phyloP scores from a whole-genome alignment of 2,797 vertebrate species.

The Muscicapa striata region DNA sequence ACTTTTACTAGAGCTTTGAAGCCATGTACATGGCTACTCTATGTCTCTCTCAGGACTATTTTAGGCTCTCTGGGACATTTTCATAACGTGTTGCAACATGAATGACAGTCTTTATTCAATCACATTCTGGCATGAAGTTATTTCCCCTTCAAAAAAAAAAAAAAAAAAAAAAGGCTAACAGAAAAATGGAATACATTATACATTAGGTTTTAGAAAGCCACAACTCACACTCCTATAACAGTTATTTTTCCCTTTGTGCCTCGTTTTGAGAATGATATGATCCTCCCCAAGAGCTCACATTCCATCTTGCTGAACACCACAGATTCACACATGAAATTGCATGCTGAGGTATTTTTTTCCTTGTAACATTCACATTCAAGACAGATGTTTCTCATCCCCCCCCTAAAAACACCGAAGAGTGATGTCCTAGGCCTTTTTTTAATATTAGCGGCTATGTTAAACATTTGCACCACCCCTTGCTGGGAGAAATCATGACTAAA shows the following conservation, averaged over 20 bases:
- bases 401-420: neutral
- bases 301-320: conserved; percentile 31
- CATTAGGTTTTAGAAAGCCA: neutral
- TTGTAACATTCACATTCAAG: neutral
- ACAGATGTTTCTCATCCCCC: conserved; percentile 37
- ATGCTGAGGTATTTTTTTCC: neutral
- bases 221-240: neutral
- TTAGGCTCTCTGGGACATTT: conserved; percentile 9
- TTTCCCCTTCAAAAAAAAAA: neutral
- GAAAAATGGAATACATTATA: neutral
- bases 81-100: neutral
- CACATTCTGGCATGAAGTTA: neutral
- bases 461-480: neutral
- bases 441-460: neutral
- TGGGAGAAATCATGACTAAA: neutral
- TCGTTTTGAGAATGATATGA: neutral
- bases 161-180: neutral
- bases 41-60: neutral
- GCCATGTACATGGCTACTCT: neutral
- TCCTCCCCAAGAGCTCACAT: conserved; percentile 16
- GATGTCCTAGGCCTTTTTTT: neutral
- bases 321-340: neutral
- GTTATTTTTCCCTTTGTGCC: neutral
- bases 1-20: neutral
- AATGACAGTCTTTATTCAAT: neutral